Conservation (phyloP, 2,797 vertebrate genomes). For the Cuculus canorus region DNA sequence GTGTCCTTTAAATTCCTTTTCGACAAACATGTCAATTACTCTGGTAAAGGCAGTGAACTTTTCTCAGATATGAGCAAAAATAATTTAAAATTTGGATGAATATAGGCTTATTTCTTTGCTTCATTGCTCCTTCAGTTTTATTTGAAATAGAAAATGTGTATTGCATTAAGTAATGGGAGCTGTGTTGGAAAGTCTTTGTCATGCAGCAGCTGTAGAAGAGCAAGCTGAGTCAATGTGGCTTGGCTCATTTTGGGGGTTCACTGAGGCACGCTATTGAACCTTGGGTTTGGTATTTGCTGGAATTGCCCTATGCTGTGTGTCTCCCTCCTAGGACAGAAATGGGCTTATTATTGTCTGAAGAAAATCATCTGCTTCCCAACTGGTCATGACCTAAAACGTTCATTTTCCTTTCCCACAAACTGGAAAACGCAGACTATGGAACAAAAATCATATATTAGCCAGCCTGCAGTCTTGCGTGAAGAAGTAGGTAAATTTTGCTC, state of each 20-base stretch:
- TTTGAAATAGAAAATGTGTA: conserved; percentile 7
- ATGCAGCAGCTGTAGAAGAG: neutral
- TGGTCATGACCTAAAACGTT: neutral
- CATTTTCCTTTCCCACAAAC: neutral
- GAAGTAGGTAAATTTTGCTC: neutral
- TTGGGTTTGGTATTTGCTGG: neutral
- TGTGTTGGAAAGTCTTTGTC: neutral
- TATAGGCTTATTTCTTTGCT: conserved; percentile 9
- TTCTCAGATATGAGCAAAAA: neutral
- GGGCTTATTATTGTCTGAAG: neutral
- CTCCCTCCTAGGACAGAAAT: neutral
- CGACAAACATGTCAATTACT: neutral
- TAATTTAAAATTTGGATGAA: conserved; percentile 16
- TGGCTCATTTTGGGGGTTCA: neutral
- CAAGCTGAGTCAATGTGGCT: neutral
- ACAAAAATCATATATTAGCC: neutral
- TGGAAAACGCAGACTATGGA: neutral
- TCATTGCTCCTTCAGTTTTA: neutral
- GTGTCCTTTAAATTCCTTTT: neutral
- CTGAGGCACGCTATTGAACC: neutral
- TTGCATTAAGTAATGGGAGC: conserved; percentile 15
- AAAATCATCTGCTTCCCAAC: neutral
- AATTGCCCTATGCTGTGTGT: neutral
- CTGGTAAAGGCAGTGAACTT: neutral
- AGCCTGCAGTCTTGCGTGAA: neutral